Evolutionary conservation across 1,140 invertebrate genomes (phyloP).

Genomic region (Eciton burchellii): DNA sequence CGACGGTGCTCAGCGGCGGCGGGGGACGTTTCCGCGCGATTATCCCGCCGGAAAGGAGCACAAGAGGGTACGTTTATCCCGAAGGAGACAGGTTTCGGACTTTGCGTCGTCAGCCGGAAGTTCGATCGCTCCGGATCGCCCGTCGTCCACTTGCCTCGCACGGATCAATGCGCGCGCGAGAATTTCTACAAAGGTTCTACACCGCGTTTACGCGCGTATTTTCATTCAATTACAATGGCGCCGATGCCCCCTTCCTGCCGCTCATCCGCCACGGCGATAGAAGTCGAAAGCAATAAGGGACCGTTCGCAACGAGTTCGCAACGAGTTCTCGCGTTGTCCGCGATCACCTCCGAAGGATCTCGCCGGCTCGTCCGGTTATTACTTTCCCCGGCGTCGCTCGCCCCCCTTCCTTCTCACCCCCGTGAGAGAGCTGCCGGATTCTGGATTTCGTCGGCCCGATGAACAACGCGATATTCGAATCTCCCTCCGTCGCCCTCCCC

Average conservation of each 20-base stretch:
- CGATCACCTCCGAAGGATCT: too few relatives aligned
- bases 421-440: too few relatives aligned
- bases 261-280: too few relatives aligned
- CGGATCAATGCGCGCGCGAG: constrained; percentile 20
- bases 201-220: not conserved
- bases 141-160: constrained; percentile 17
- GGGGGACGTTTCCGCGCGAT: not conserved
- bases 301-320: too few relatives aligned
- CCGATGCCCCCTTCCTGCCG: not conserved
- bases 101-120: constrained; percentile 26
- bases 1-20: not conserved
- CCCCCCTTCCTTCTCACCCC: too few relatives aligned
- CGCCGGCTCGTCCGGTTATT: too few relatives aligned
- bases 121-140: constrained; percentile 30
- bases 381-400: too few relatives aligned
- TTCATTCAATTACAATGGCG: constrained; percentile 25
- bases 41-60: not conserved
- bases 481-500: too few relatives aligned
- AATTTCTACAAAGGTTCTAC: constrained; percentile 3
- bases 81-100: constrained; percentile 21
- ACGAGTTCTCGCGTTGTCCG: too few relatives aligned
- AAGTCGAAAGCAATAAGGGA: too few relatives aligned
- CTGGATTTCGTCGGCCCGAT: too few relatives aligned
- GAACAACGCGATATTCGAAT: too few relatives aligned
- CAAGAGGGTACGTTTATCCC: not conserved